Conservation (phyloP, 2,113 vertebrate species). For the Poecilia latipinna region DNA sequence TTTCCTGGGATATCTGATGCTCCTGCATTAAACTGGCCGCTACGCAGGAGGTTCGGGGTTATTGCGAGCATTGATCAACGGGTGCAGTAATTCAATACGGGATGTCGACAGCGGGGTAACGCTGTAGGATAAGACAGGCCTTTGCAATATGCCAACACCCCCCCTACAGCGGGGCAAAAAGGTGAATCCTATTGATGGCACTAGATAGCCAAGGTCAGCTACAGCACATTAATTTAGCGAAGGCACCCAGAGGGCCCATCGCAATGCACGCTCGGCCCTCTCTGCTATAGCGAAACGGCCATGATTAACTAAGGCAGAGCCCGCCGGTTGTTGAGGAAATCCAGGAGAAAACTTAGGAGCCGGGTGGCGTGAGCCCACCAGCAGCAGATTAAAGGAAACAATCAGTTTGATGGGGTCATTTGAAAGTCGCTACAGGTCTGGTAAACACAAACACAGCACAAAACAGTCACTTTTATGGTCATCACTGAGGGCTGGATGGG, state of each 20-base stretch:
- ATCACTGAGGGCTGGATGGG: not conserved
- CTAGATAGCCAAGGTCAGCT: constrained; percentile 60
- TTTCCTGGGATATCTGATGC: constrained; percentile 58
- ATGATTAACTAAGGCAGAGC: constrained; percentile 33
- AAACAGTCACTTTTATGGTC: not conserved
- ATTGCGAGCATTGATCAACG: constrained; percentile 70
- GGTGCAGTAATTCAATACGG: constrained; percentile 58
- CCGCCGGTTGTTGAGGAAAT: constrained; percentile 9
- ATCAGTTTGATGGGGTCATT: constrained; percentile 20
- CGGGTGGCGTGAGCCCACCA: not conserved
- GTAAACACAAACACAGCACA: not conserved
- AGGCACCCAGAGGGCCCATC: constrained; percentile 29
- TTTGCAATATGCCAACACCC: constrained; percentile 20
- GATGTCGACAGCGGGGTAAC: constrained; percentile 44
- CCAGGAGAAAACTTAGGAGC: not conserved
- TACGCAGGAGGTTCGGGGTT: constrained; percentile 53
- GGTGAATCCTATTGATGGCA: constrained; percentile 53
- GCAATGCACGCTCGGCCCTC: constrained; percentile 30
- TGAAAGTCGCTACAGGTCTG: constrained; percentile 4
- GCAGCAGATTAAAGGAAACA: constrained; percentile 11
- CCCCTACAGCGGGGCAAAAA: constrained; percentile 19
- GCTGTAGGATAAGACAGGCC: not conserved
- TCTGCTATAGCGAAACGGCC: constrained; percentile 24
- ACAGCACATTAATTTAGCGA: constrained; percentile 65
- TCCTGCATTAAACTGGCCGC: constrained; percentile 28